phyloP scores from a whole-genome alignment of 2,113 vertebrate species.

The Paramisgurnus dabryanus region DNA sequence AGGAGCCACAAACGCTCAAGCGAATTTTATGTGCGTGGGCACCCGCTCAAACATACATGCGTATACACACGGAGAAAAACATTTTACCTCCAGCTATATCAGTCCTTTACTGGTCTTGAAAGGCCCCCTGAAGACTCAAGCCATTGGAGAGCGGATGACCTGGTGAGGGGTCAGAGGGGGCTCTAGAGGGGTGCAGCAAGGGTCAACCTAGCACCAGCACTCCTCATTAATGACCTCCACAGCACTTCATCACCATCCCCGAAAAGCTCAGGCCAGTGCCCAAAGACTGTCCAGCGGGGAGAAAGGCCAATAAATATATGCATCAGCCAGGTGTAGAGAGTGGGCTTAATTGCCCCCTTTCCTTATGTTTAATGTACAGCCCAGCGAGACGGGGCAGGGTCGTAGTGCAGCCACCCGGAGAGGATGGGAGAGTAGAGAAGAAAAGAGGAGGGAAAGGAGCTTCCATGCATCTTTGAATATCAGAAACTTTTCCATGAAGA shows the following conservation, averaged over 20 bases:
- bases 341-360: slow-evolving; percentile 77
- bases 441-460: slow-evolving; percentile 19
- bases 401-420: slow-evolving; percentile 44
- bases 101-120: slow-evolving; percentile 35
- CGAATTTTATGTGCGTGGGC: slow-evolving; percentile 53
- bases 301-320: slow-evolving; percentile 72
- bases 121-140: slow-evolving; percentile 20
- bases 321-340: slow-evolving; percentile 74
- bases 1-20: slow-evolving; percentile 41
- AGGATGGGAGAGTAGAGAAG: slow-evolving; percentile 5
- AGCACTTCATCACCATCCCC: slow-evolving; percentile 42
- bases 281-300: slow-evolving; percentile 52
- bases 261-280: slow-evolving; percentile 43
- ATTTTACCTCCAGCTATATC: slow-evolving; percentile 43
- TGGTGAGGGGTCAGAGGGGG: slow-evolving; percentile 53
- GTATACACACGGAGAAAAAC: slow-evolving; percentile 26
- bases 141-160: slow-evolving; percentile 38
- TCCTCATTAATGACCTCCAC: slow-evolving; percentile 53
- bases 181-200: slow-evolving; percentile 52
- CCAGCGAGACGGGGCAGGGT: slow-evolving; percentile 50
- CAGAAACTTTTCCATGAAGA: slow-evolving; percentile 24
- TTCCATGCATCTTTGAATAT: slow-evolving; percentile 48
- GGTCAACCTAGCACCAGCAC: slow-evolving; percentile 51
- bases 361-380: slow-evolving; percentile 81
- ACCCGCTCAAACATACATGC: slow-evolving; percentile 9